Conservation (phyloP, 2,888 invertebrate genomes). For the Synergus japonicus region DNA sequence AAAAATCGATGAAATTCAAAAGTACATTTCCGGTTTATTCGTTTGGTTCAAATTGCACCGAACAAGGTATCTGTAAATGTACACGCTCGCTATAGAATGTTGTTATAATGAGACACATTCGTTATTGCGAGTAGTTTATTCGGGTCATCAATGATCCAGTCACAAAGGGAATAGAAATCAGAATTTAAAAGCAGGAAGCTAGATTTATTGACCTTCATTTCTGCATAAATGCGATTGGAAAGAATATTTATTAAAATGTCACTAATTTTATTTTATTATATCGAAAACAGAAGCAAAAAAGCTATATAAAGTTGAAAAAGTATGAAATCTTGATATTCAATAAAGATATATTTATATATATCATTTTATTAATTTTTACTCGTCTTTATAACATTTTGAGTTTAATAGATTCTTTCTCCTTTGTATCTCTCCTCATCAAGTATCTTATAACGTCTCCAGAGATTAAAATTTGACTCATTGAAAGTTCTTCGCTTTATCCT, state of each 20-base stretch:
- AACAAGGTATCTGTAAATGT: constrained; percentile 28
- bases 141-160: constrained; percentile 12
- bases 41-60: background rate
- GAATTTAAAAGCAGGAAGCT: background rate
- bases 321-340: background rate
- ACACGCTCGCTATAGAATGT: constrained; percentile 17
- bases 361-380: background rate
- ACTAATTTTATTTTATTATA: no score
- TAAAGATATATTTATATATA: background rate
- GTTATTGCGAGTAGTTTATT: constrained; percentile 34
- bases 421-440: background rate
- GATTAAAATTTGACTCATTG: background rate
- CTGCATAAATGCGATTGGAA: no score
- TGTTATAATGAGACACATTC: constrained; percentile 23
- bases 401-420: background rate
- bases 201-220: background rate
- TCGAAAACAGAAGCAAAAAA: no score
- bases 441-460: background rate
- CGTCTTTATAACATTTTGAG: background rate
- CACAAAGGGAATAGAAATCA: constrained; percentile 26
- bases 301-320: background rate
- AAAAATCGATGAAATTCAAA: constrained; percentile 18
- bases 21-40: constrained; percentile 35
- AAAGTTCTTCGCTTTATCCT: background rate
- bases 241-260: no score